Base-by-base conservation (phyloP, 2,113 vertebrate species). In the Gambusia holbrooki region DNA sequence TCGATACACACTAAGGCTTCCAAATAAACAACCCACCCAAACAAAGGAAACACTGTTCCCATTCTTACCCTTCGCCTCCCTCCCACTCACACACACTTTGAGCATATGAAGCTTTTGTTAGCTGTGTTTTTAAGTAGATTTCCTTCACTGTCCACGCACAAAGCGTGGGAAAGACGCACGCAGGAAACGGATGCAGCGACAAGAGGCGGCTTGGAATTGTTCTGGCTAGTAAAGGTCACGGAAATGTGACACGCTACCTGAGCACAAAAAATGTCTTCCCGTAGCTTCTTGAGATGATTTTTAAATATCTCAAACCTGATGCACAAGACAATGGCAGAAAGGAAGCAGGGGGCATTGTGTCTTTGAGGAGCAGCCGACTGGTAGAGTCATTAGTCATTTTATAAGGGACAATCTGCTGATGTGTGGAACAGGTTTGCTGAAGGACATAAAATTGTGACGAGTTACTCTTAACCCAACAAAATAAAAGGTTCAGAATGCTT, bases 111-210 rank as follows among this genome's bases (percentile, higher is more conserved):
- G 88, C 90, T 93, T 92, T 94, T 92, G 93, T 93, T 93, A 85
- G n/a, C 64, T 51, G 73, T 91, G 89, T 91, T 93, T 93, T 91
- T 82, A 74, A 89, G 90, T 91, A 90, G 91, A 88, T 92, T 94
- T 94, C 93, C 94, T 94, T 93, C 91, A 88, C 88, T 93, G 92
- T 94, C 92, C 84, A 82, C 82, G 79, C 81, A 80, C 84, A 65
- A 86, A 92, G 91, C 94, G 94, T 95, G 95, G 94, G 94, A 95
- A 95, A 94, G 91, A 93, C 91, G 88, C 89, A 85, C 81, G 85
- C 85, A 95, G 94, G 94, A 95, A 95, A 88, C 90, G 92, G 93
- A 93, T 80, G 74, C 87, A 74, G 83, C 86, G 84, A 76, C 92
- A 90, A 91, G 88, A 93, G 92, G 86, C 89, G 85, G 90, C 91